These are phyloP conservation scores for Aphaenogaster rudis DNA, from an alignment of 1,140 invertebrate species.

Conservation along the genomic window DNA sequence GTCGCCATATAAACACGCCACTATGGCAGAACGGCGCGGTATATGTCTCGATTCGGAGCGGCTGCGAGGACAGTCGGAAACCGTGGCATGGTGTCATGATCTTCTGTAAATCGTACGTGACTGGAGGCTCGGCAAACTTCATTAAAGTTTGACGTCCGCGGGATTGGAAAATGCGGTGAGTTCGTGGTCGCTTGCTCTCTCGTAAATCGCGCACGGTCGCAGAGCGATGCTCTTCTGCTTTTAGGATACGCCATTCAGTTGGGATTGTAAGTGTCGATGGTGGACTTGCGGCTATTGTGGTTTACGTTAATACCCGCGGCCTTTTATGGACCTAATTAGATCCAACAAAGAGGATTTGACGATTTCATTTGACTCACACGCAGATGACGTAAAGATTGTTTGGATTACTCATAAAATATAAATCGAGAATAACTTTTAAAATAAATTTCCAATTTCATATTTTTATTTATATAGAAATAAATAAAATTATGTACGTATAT, in stretches of 20 bases:
- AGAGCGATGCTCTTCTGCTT: conserved; percentile 35
- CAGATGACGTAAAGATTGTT: neutral
- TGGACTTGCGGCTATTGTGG: conserved; percentile 34
- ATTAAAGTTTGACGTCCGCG: conserved; percentile 54
- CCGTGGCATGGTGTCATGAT: conserved; percentile 4
- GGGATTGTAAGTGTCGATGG: conserved; percentile 38
- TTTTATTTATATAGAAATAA: neutral
- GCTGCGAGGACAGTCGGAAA: conserved; percentile 1
- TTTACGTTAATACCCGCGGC: conserved; percentile 16
- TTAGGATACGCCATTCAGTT: conserved; percentile 21
- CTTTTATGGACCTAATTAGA: conserved; percentile 21
- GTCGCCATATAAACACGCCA: conserved; percentile 35
- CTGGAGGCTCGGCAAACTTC: conserved; percentile 34
- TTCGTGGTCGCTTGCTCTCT: conserved; percentile 19
- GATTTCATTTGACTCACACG: conserved; percentile 1
- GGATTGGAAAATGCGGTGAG: conserved; percentile 44
- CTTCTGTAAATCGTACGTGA: conserved; percentile 51
- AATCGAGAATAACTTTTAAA: neutral
- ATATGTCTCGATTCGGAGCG: neutral
- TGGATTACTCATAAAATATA: neutral
- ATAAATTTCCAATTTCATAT: neutral
- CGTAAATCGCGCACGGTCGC: conserved; percentile 32
- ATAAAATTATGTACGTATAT: neutral
- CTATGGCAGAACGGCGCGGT: neutral
- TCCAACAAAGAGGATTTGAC: neutral